Conservation (phyloP, 1,140 invertebrate species). For the Ostrea denselamellosa region DNA sequence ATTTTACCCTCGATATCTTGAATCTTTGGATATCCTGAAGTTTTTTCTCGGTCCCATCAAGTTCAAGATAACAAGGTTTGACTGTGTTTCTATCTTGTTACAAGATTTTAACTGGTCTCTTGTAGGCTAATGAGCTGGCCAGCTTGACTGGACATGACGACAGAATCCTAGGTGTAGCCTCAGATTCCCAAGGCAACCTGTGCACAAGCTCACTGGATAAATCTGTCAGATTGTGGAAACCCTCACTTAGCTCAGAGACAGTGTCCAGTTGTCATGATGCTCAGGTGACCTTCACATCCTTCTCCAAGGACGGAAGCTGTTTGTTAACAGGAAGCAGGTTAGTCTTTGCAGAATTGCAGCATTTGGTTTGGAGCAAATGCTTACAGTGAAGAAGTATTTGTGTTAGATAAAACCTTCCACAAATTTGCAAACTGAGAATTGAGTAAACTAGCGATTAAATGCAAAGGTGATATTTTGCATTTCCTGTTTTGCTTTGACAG, state of each 20-base stretch:
- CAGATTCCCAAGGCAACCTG: conserved; percentile 62
- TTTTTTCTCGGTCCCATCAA: too few relatives aligned
- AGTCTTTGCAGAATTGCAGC: neutral
- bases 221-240: conserved; percentile 70
- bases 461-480: neutral
- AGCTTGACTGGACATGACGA: conserved; percentile 72
- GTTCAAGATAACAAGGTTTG: too few relatives aligned
- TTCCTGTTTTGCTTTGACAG: conserved; percentile 55
- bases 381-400: too few relatives aligned
- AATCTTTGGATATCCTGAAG: too few relatives aligned
- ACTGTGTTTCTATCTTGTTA: too few relatives aligned
- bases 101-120: too few relatives aligned
- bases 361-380: too few relatives aligned
- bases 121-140: conserved; percentile 70
- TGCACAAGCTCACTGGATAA: conserved; percentile 70
- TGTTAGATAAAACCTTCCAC: too few relatives aligned
- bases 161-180: conserved; percentile 67
- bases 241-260: conserved; percentile 52
- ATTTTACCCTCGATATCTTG: too few relatives aligned
- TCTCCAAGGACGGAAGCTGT: conserved; percentile 37
- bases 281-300: conserved; percentile 65
- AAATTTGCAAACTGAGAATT: too few relatives aligned
- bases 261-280: conserved; percentile 63
- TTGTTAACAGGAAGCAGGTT: conserved; percentile 73
- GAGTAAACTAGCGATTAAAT: too few relatives aligned